phyloP scores from a whole-genome alignment of 2,113 vertebrate genomes.

The Lepidiolamprologus cunningtoni region DNA sequence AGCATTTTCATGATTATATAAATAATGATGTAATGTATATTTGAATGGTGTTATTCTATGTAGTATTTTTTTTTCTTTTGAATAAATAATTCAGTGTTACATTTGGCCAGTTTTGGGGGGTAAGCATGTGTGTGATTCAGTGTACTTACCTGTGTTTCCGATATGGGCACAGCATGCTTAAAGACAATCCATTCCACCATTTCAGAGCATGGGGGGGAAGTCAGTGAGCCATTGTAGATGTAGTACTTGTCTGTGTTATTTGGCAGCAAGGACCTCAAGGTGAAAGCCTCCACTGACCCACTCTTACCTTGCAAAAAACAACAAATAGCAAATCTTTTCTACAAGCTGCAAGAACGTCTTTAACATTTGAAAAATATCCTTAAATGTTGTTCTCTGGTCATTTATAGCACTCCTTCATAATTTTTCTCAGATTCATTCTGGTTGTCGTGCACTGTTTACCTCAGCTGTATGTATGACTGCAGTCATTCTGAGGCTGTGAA shows the following conservation, averaged over 20 bases:
- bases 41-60: neutral
- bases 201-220: constrained; percentile 87
- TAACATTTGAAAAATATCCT: neutral
- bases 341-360: neutral
- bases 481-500: neutral
- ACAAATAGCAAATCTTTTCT: neutral
- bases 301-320: constrained; percentile 76
- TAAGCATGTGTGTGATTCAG: neutral
- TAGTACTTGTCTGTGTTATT: constrained; percentile 90
- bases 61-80: neutral
- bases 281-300: constrained; percentile 76
- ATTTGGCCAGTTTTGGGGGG: neutral
- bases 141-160: constrained; percentile 83
- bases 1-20: neutral
- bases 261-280: constrained; percentile 80
- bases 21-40: neutral
- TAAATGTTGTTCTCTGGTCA: neutral
- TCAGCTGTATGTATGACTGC: neutral
- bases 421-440: neutral
- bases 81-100: neutral
- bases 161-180: constrained; percentile 86
- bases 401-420: neutral
- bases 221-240: constrained; percentile 92
- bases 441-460: neutral
- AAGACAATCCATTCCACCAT: constrained; percentile 92